These are phyloP conservation scores for Aphaenogaster rudis DNA, from an alignment of 1,140 invertebrate species.

Conservation along the genomic window DNA sequence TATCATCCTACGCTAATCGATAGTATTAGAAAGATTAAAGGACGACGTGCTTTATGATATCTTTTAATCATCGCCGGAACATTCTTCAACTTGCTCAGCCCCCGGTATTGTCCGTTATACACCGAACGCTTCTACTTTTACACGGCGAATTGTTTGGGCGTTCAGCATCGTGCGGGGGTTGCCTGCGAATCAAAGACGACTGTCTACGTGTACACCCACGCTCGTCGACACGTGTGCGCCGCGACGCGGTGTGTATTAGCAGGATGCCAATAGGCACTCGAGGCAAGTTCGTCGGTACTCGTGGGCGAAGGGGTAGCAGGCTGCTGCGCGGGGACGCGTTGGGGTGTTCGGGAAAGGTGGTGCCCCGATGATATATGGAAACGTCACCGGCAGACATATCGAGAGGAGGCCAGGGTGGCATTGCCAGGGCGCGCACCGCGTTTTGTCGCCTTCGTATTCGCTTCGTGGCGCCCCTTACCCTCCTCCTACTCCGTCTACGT, in stretches of 20 bases:
- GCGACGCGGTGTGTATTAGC: conserved; percentile 78
- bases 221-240: conserved; percentile 61
- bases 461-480: conserved; percentile 73
- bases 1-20: not conserved
- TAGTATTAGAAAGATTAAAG: not conserved
- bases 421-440: conserved; percentile 72
- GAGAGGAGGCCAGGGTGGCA: conserved; percentile 80
- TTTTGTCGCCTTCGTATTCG: conserved; percentile 82
- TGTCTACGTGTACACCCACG: conserved; percentile 22
- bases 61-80: not conserved
- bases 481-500: conserved; percentile 27
- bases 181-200: conserved; percentile 48
- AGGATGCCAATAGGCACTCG: conserved; percentile 82
- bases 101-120: not conserved
- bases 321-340: conserved; percentile 63
- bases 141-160: conserved; percentile 18
- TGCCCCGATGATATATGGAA: conserved; percentile 84
- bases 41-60: not conserved
- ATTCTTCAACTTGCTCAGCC: not conserved
- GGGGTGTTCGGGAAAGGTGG: conserved; percentile 76
- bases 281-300: conserved; percentile 76
- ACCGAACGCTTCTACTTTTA: conserved; percentile 13
- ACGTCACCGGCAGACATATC: conserved; percentile 86
- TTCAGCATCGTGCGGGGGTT: not conserved
- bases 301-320: conserved; percentile 64